Conservation (phyloP, 2,888 invertebrate genomes). For the Helicoverpa assulta region DNA sequence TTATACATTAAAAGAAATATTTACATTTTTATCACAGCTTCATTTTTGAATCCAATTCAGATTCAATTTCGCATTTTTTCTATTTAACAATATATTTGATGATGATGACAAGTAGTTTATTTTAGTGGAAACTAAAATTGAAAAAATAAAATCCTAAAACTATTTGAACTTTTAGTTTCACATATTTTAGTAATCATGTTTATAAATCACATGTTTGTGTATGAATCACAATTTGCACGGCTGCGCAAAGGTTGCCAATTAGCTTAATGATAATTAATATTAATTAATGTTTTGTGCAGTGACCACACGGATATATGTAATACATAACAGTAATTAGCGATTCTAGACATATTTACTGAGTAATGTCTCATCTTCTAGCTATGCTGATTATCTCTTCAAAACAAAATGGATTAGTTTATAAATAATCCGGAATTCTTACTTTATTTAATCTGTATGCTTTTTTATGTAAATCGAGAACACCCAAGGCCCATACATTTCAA, state of each 20-base stretch:
- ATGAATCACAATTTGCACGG: conserved; percentile 14
- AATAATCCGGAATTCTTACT: too few species aligned
- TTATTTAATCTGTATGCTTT: too few species aligned
- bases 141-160: neutral
- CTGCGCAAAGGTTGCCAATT: conserved; percentile 44
- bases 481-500: too few species aligned
- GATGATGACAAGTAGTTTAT: neutral
- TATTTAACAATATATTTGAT: neutral
- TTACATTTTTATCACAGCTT: conserved; percentile 52
- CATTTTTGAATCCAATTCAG: conserved; percentile 50
- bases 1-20: conserved; percentile 25
- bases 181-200: conserved; percentile 9
- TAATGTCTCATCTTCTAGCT: conserved; percentile 8
- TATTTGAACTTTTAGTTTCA: neutral
- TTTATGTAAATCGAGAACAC: too few species aligned
- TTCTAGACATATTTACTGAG: conserved; percentile 14
- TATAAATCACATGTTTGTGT: neutral
- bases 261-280: conserved; percentile 27
- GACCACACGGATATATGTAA: conserved; percentile 15
- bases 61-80: conserved; percentile 26
- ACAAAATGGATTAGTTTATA: too few species aligned
- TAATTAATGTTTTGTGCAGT: conserved; percentile 26
- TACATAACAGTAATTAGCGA: conserved; percentile 24
- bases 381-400: conserved; percentile 4
- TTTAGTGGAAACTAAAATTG: neutral